phyloP scores from a whole-genome alignment of 2,113 vertebrate species.

The Arenaria interpres region DNA sequence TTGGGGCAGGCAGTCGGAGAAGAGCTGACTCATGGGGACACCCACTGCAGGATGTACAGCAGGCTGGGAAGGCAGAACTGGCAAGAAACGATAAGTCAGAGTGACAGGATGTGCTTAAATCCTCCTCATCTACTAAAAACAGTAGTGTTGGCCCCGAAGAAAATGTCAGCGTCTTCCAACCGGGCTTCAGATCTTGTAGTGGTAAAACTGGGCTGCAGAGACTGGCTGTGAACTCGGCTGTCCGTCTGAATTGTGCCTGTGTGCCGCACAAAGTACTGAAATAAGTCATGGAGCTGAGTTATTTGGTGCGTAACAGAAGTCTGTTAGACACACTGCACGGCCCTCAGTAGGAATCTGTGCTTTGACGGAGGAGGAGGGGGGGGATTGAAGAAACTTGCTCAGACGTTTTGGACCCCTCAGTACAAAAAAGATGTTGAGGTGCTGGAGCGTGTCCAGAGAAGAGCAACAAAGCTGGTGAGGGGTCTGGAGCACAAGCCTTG shows the following conservation, averaged over 20 bases:
- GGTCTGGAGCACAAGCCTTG: no score
- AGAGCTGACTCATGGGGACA: accelerated
- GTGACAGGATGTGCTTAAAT: not conserved
- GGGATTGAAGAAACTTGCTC: not conserved
- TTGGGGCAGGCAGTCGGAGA: not conserved
- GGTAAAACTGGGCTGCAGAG: not conserved
- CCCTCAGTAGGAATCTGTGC: not conserved
- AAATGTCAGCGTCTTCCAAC: not conserved
- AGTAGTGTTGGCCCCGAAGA: not conserved
- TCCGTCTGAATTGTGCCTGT: accelerated
- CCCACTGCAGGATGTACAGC: not conserved
- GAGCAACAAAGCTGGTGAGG: no score
- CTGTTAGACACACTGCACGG: not conserved
- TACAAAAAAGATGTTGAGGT: no score
- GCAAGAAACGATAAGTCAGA: not conserved
- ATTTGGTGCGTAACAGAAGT: not conserved
- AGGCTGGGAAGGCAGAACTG: not conserved
- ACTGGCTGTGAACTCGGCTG: not conserved
- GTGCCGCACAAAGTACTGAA: not conserved
- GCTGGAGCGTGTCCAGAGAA: no score
- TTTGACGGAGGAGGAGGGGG: accelerated
- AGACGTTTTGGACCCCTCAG: no score
- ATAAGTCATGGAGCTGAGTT: not conserved
- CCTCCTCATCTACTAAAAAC: not conserved
- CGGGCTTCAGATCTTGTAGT: not conserved